Evolutionary conservation across 2,888 invertebrate genomes (phyloP), one percentile per base, ranked within the genome.

Genomic region (Creontiades dilutus): DNA sequence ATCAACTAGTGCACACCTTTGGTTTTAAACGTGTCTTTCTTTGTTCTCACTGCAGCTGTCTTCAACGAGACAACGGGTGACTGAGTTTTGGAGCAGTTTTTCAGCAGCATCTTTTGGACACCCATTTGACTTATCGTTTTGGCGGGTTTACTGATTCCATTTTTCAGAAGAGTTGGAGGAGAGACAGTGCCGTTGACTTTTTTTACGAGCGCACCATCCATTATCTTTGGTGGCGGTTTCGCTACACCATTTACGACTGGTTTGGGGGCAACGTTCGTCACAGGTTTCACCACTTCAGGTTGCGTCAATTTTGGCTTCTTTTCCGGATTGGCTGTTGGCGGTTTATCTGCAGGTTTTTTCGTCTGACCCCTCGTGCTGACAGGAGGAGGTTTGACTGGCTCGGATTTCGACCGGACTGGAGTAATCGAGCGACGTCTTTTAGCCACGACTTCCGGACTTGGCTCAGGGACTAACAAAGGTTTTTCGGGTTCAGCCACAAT

Each of bases 371-470:
- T 57, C 90, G 90, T 19, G 75, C 81, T 46, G 80, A 75, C 13
- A 76, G 76, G 37, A 52, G 37, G 84, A 57, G 52, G 16, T 82
- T 61, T 89, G 87, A 47, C 86, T 37, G 75, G 76, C 48, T 52
- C 87, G 46, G 75, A 81, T 78, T 82, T 87, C 47, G 84, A 89
- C 81, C 48, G 87, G 68, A 84, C 89, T 46, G 88, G 90, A 82
- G 90, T 88, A 88, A 57, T 75, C 19, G 85, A 75, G 47, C 86
- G 68, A 16, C 86, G 86, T 47, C 86, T 86, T 75, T 86, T 86
- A 27, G 86, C 75, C 23, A 75, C 75, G 75, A 86, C 28, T 86
- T 68, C 82, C 23, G 52, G 23, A 68, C 68, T 68, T 19, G 68
- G 68, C 23, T 68, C 68, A 12, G 68, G 19, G 27, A 68, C 68